A percentile compares a stretch with the other conserved stretches of the same genome.
Conservation (phyloP, 2,113 vertebrate species). For the Sapajus apella region DNA sequence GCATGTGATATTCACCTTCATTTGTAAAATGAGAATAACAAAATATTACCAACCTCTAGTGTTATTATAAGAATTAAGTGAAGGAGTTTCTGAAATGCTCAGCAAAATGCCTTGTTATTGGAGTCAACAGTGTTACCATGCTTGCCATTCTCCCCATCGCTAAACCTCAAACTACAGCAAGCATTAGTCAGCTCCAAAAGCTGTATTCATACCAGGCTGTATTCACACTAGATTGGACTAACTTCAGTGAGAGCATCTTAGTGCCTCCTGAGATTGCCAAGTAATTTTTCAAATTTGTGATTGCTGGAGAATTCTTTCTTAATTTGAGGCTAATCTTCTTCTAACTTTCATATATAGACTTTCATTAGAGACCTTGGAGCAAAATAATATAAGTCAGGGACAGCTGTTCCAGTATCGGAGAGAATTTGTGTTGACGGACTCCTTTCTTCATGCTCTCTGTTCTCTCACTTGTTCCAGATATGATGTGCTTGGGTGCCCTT, state of each 20-base stretch:
- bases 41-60: not conserved
- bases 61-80: not conserved
- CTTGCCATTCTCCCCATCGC: not conserved
- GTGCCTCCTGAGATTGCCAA: not conserved
- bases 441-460: not conserved
- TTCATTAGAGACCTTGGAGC: not conserved
- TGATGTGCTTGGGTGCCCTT: not conserved
- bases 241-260: not conserved
- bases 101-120: not conserved
- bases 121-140: not conserved
- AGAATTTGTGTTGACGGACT: fast-evolving
- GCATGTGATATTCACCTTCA: not conserved
- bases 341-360: not conserved
- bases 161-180: not conserved
- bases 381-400: not conserved
- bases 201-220: not conserved
- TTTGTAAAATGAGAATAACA: not conserved
- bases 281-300: not conserved
- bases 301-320: not conserved
- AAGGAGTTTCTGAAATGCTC: not conserved
- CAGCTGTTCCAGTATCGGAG: fast-evolving
- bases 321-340: not conserved
- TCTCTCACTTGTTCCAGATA: not conserved
- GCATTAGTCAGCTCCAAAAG: not conserved
- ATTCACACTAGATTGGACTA: not conserved